These are phyloP conservation scores for Himalopsyche anomala DNA, from an alignment of 2,888 invertebrate genomes.

Conservation along the genomic window DNA sequence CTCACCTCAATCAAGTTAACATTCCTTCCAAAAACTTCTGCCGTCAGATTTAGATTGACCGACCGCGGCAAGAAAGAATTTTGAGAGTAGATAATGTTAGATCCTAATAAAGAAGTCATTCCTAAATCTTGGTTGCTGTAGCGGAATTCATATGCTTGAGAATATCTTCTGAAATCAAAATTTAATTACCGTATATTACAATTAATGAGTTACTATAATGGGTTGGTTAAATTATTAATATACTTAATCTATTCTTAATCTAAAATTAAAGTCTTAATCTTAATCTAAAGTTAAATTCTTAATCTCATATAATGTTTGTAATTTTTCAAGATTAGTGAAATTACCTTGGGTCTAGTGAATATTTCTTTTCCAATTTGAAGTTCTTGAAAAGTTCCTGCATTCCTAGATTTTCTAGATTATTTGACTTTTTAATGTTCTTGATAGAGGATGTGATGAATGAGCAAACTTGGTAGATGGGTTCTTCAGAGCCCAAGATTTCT, in stretches of 20 bases:
- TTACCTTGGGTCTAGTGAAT: constrained; percentile 83
- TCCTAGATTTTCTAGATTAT: constrained; percentile 83
- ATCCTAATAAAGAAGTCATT: constrained; percentile 81
- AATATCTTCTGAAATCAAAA: constrained; percentile 81
- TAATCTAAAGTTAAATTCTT: no score
- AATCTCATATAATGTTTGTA: no score
- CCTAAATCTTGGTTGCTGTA: constrained; percentile 84
- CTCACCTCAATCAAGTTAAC: constrained; percentile 85
- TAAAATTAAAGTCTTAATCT: no score
- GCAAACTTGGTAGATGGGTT: constrained; percentile 92
- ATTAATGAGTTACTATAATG: no score
- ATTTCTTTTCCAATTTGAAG: constrained; percentile 76
- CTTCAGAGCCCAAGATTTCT: constrained; percentile 81
- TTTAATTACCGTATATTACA: constrained; percentile 63
- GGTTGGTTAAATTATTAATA: neutral
- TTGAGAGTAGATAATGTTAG: constrained; percentile 88
- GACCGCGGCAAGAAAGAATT: constrained; percentile 88
- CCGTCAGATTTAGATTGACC: constrained; percentile 83
- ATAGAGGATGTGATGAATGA: constrained; percentile 91
- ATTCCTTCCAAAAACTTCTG: constrained; percentile 86
- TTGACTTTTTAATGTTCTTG: constrained; percentile 85
- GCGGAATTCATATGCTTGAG: constrained; percentile 85
- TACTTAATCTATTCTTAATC: no score
- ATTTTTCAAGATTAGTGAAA: neutral
- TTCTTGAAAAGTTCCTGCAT: constrained; percentile 76